Base-by-base conservation (phyloP, 2,113 vertebrate species). In the Pomatostomus ruficeps region DNA sequence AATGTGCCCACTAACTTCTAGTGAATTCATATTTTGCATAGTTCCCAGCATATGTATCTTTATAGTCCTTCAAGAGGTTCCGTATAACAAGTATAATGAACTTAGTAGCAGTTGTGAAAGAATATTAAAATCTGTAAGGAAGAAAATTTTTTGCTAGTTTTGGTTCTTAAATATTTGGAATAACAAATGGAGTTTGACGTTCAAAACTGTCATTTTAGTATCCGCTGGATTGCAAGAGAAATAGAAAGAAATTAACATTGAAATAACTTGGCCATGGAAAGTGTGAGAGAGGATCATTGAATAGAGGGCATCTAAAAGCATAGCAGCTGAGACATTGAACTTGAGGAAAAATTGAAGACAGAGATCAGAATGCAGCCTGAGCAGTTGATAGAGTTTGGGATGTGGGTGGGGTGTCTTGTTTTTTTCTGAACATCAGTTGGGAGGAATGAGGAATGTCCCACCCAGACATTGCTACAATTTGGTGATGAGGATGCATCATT, bases 211-310 rank as follows among this genome's bases (percentile, higher is more conserved):
- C 28, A 22, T 48, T 79, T 91, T 91, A 22, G 15, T 43, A 12
- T 48, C 18, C 6, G 10, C 9, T 73, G 31, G 19, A 62, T 42
- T 79, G 21, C 24, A 31, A 65, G 40, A 76, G 25, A 67, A 72
- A 79, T 46, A 7, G 22, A 65, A 49, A 61, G 43, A 48, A 81
- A 61, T 28, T 26, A 70, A 17, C 24, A 61, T 29, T 88, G 43
- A 57, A 19, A 58, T 71, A 18, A 49, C 17, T 71, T 82, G 33
- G 18, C 29, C 18, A 15, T 38, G 33, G 23, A 59, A 38, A 58
- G 23, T 0, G 2, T 3, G 1, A 57, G 43, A 59, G 25, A 5
- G 4, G 10, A 38, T 62, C 28, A 28, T 6, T 16, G 55, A 43
- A n/a, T 62, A 43, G 5, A 49, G n/a, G 8, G 10, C 15, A 2